phyloP scores from a whole-genome alignment of 2,888 invertebrate genomes.

The Oxystoma pomonae region DNA sequence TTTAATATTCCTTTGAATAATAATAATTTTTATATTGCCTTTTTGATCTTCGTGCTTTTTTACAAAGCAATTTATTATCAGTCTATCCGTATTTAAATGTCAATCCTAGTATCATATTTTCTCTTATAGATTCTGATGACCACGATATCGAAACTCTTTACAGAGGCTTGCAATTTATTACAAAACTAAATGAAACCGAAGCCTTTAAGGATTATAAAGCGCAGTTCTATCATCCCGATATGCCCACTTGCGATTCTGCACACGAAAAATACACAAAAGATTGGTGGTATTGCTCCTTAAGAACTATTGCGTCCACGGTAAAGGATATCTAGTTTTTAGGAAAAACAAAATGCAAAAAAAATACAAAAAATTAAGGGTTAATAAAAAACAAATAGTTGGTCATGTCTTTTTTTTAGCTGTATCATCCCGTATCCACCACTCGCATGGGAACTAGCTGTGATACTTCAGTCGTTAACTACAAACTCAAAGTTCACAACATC shows the following conservation, averaged over 20 bases:
- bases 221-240: background rate
- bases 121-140: background rate
- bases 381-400: no score
- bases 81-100: no score
- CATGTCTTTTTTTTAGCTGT: background rate
- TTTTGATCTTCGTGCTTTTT: no score
- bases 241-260: slow-evolving; percentile 4
- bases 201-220: slow-evolving; percentile 3
- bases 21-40: no score
- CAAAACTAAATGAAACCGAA: slow-evolving; percentile 1
- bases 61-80: no score
- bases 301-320: slow-evolving; percentile 17
- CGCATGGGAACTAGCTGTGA: background rate
- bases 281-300: slow-evolving; percentile 21
- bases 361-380: no score
- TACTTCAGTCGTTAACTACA: background rate
- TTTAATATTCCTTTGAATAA: no score
- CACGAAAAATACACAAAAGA: slow-evolving; percentile 8
- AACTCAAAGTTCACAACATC: slow-evolving; percentile 1
- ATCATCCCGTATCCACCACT: background rate
- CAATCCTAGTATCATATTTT: no score
- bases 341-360: no score
- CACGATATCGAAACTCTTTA: slow-evolving; percentile 8
- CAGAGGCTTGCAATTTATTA: background rate
- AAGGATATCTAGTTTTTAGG: slow-evolving; percentile 8